Base-by-base conservation (phyloP, 2,113 vertebrate genomes). In the Orthonyx spaldingii region DNA sequence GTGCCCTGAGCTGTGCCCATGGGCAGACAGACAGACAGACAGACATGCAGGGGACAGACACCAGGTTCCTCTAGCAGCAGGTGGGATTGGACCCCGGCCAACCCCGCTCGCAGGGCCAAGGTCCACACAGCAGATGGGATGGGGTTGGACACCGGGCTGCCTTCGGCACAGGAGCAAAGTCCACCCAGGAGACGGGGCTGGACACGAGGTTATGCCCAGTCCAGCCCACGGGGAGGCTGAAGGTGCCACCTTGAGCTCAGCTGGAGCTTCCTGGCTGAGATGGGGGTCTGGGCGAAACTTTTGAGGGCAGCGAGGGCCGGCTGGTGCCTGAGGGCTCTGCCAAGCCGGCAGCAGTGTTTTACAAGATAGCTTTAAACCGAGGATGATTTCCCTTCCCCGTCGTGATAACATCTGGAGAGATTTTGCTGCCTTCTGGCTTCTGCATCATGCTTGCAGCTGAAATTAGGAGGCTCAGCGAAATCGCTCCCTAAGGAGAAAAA, bases 351-450 rank as follows among this genome's bases (percentile, higher is more conserved):
- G 61, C 79, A 37, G 35, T 6, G 37, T 56, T 95, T 83, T 74
- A 89, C 63, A 32, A 83, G 75, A 42, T 11, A 72, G 78, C 90
- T 94, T 64, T 49, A 93, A 87, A 94, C 21, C 2, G 0, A 41
- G 85, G 70, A 85, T 91, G 78, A 93, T 83, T 97, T 85, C 75
- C 66, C 87, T 97, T 94, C 94, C 92, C 85, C 0, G 3, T 30
- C 69, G 94, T 1, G 46, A 85, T 60, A 96, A 95, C 96, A 95
- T 91, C 96, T 96, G 96, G 95, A 96, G 94, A 96, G 96, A 49
- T 93, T 94, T 95, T 88, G 70, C 92, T 95, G 92, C 95, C 95
- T 96, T 91, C 96, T 94, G 92, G 61, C 85, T 94, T 53, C 92
- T 57, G 90, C 90, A 71, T 85, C 75, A 64, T 55, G 70, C 70